Conservation (phyloP, 2,113 vertebrate genomes). For the Zosterops japonicus region DNA sequence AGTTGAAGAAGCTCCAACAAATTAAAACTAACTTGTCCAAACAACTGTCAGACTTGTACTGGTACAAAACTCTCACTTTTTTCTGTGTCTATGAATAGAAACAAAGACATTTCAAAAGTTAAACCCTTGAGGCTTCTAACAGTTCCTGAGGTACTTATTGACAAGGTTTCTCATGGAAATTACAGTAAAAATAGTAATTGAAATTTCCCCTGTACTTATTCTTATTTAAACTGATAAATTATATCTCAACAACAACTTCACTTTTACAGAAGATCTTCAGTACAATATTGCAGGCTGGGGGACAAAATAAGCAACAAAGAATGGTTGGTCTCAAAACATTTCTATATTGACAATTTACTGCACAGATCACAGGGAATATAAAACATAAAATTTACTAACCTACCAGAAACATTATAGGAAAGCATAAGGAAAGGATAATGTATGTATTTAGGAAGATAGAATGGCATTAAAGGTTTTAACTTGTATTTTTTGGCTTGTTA, state of each 20-base stretch:
- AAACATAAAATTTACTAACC: background rate
- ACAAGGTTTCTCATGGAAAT: background rate
- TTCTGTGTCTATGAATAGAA: constrained; percentile 4
- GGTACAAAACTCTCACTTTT: background rate
- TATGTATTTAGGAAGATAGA: background rate
- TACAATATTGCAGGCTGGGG: background rate
- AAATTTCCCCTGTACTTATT: background rate
- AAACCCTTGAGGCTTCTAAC: background rate
- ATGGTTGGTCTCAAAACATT: background rate
- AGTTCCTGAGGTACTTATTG: background rate
- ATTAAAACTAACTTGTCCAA: background rate
- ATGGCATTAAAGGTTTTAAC: background rate
- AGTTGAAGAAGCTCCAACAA: background rate
- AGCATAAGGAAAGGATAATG: background rate
- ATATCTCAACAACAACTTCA: background rate
- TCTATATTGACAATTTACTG: background rate
- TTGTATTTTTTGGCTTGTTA: background rate
- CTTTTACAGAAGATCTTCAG: background rate
- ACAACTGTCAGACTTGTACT: background rate
- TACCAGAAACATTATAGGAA: background rate
- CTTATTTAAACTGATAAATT: background rate
- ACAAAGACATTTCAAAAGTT: constrained; percentile 4
- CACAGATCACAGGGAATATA: background rate
- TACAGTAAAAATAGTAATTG: background rate
- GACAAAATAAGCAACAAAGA: background rate